Evolutionary conservation across 2,797 vertebrate species (phyloP), one percentile per base, ranked within the genome.

Genomic region (Tinamus major): DNA sequence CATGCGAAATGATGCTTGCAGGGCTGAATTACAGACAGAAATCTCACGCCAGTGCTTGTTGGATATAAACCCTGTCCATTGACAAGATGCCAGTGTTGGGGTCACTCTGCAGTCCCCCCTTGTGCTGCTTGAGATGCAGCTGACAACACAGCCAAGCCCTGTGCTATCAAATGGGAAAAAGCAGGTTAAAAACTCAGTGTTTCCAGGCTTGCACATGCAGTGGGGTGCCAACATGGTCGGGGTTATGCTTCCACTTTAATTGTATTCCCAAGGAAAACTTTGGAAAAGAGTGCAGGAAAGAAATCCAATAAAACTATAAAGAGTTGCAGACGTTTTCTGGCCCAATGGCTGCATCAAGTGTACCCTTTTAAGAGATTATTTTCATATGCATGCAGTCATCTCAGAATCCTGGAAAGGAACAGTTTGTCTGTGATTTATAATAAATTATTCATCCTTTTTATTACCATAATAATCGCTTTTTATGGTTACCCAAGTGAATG

Each of bases 361-460:
- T 27, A 55, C 31, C 1, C 26, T 1, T 90, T 94, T 63, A 81
- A 72, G 85, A 74, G 74, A 82, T 91, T 81, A 58, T 42, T 80
- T 87, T 97, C 88, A 86, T 91, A 42, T 27, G 83, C 72, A 62
- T 61, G 89, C 84, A 92, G 75, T 83, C 90, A 63, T 85, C 87
- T 88, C 26, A 69, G 37, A 85, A 68, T 92, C 93, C 85, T 89
- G 70, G 82, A 76, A 90, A 65, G 35, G 87, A 89, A 70, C 56
- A 39, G 39, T 92, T 68, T 58, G 72, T 75, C 85, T 78, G 85
- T 70, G 62, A 87, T 58, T 81, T 68, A 55, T 31, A 79, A 96
- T 92, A 87, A 92, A 87, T 93, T 92, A 96, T 89, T 62, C 82
- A 92, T 92, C 68, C 53, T 88, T 84, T 85, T 89, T 90, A 89